Evolutionary conservation across 1,140 invertebrate genomes (phyloP), one percentile per base, ranked within the genome.

Genomic region (Sycophaga agraensis): DNA sequence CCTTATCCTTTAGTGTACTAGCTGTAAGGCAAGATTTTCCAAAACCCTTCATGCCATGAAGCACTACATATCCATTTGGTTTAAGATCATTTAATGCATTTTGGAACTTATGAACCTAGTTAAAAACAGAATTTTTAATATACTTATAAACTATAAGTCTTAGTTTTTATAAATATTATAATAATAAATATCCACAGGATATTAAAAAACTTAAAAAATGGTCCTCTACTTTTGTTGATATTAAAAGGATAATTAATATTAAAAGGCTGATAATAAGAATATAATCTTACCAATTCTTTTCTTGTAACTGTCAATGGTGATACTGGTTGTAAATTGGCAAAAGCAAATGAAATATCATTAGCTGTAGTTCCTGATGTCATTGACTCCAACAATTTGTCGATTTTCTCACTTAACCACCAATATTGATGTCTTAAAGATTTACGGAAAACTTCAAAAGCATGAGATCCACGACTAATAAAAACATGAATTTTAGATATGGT

Each of bases 21-120:
- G 83, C 80, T n/a, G 84, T 84, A n/a, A 89, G 71, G 39, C 83
- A 83, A 0, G 87, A 85, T 79, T 89, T 90, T n/a, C 88, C 88
- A 66, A 82, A 85, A 12, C 88, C 88, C 24, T 85, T 82, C 85
- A 89, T 89, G 2, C 88, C 88, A 72, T 87, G 83, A 14, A 89
- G 72, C 6, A 79, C 82, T 12, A 89, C 57, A 66, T 84, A 84
- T 51, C 81, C 77, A 59, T 82, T 79, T 2, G 83, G 78, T 16
- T 66, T 51, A 24, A 81, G 50, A 28, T 68, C 54, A 49, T 62
- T 16, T 17, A 78, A 56, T 48, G 65, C 68, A 49, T 35, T 35
- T 68, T 67, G 72, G 16, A 79, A 67, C 67, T 79, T 68, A 45
- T 67, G 43, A n/a, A 67, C 68, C 77, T 81, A 69, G 68, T 57